Evolutionary conservation across 2,888 invertebrate species (phyloP).

Genomic region (Blastobasis lacticolella): DNA sequence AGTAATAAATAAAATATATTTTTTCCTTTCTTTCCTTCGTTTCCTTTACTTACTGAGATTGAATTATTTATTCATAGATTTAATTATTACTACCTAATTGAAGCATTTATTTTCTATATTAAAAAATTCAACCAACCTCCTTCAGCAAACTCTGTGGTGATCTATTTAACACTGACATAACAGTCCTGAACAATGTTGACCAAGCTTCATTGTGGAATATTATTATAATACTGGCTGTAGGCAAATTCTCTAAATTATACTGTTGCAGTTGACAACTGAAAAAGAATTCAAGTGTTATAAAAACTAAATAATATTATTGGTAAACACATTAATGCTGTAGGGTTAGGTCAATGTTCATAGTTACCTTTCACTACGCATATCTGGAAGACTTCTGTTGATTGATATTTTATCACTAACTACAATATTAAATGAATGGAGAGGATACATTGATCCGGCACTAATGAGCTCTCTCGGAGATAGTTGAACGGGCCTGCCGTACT

Average conservation of each 20-base stretch:
- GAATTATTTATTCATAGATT: no score
- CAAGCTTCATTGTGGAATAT: constrained; percentile 99
- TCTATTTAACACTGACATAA: constrained; percentile 93
- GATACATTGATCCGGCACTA: constrained; percentile 85
- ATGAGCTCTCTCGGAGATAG: constrained; percentile 83
- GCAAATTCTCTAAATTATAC: constrained; percentile 75
- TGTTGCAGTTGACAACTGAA: constrained; percentile 51
- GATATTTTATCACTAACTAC: constrained; percentile 92
- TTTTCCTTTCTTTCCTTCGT: no score
- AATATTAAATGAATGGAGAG: constrained; percentile 90
- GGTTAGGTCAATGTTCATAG: neutral
- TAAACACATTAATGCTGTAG: constrained; percentile 2
- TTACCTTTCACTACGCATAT: constrained; percentile 87
- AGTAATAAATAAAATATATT: no score
- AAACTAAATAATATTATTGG: neutral
- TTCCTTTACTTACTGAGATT: no score
- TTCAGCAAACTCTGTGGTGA: constrained; percentile 86
- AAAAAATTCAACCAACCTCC: constrained; percentile 73
- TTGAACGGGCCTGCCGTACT: constrained; percentile 85
- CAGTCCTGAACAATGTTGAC: constrained; percentile 95
- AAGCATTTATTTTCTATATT: no score
- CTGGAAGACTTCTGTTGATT: constrained; percentile 87
- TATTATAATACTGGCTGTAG: constrained; percentile 92
- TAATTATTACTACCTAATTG: no score
- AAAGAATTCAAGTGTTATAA: constrained; percentile 8